These are phyloP conservation scores for Sciaenops ocellatus DNA, from an alignment of 2,797 vertebrate species.

Conservation along the genomic window DNA sequence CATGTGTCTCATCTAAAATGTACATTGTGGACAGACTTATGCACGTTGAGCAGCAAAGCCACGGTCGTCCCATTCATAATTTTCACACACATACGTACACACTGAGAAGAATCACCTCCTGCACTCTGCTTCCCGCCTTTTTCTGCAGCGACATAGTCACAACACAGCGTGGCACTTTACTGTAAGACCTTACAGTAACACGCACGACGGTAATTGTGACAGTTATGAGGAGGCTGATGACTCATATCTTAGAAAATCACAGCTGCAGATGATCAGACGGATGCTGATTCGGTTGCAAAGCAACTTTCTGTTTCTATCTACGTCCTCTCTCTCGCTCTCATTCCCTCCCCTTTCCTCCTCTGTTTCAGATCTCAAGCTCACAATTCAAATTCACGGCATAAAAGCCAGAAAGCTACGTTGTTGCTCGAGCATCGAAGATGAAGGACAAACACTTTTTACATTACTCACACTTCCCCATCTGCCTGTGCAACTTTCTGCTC, in stretches of 20 bases:
- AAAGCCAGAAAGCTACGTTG: conserved; percentile 1
- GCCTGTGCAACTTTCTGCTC: conserved; percentile 4
- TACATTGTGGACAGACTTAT: conserved; percentile 3
- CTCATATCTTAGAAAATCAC: conserved; percentile 75
- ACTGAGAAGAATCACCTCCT: conserved; percentile 28
- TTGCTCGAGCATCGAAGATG: conserved; percentile 29
- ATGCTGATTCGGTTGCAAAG: conserved; percentile 60
- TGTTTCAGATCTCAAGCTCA: conserved; percentile 44
- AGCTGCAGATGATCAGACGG: conserved; percentile 74
- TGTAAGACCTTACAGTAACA: conserved; percentile 44
- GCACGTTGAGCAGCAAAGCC: conserved; percentile 1
- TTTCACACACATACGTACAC: conserved; percentile 2
- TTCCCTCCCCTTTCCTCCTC: conserved; percentile 3
- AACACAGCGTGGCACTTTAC: conserved; percentile 38
- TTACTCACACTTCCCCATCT: conserved; percentile 14
- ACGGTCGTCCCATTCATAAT: conserved; percentile 2
- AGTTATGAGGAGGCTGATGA: conserved; percentile 52
- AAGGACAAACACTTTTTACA: conserved; percentile 1
- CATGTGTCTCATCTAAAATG: conserved; percentile 24
- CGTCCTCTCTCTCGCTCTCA: not conserved
- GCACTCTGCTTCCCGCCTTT: conserved; percentile 58
- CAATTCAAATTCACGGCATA: conserved; percentile 39
- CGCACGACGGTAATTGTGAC: conserved; percentile 42
- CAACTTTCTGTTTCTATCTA: conserved; percentile 67
- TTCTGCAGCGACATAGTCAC: conserved; percentile 42